Base-by-base conservation (phyloP, 2,113 vertebrate species). In the Origma solitaria region DNA sequence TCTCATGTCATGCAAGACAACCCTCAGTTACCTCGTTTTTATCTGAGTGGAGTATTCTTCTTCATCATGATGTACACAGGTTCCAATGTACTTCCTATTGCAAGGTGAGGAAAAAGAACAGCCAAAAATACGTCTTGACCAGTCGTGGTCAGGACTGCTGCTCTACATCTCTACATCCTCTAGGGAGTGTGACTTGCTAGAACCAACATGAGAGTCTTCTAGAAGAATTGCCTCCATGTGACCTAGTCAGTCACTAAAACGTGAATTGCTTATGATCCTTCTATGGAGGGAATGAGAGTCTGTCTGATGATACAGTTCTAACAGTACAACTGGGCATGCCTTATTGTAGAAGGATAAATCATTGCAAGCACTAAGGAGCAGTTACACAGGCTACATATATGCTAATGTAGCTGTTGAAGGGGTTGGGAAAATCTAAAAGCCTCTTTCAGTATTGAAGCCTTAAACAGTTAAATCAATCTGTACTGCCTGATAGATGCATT, bases 1-100 rank as follows among this genome's bases (percentile, higher is more conserved):
- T 98, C 98, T 90, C 97, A 98, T 94, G 98, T 99, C 97, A 99
- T 99, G 99, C 99, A 99, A 97, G 99, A 99, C 97, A 99, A 99
- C 96, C 99, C 99, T 22, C 99, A 99, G 95, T 98, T 99, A 96
- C 99, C 99, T 97, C 99, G 99, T 28, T 98, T 99, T 91, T 99
- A 99, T 96, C 98, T 99, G 94, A 99, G 98, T 22, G 99, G 99
- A 69, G 98, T 99, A 7, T 99, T 99, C 98, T 99, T 99, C 98
- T 99, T 99, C 96, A 99, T 99, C 97, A 99, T 99, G 99, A 99
- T 99, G 99, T 99, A 99, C 97, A 99, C 99, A 1, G 99, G 99
- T 92, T 99, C 99, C 97, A 99, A 99, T 33, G 99, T 99, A 51
- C 99, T 99, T 96, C 99, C 99, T 82, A 98, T 99, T 49, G 99